Conservation (phyloP, 2,888 invertebrate species). For the Nebria brevicollis region DNA sequence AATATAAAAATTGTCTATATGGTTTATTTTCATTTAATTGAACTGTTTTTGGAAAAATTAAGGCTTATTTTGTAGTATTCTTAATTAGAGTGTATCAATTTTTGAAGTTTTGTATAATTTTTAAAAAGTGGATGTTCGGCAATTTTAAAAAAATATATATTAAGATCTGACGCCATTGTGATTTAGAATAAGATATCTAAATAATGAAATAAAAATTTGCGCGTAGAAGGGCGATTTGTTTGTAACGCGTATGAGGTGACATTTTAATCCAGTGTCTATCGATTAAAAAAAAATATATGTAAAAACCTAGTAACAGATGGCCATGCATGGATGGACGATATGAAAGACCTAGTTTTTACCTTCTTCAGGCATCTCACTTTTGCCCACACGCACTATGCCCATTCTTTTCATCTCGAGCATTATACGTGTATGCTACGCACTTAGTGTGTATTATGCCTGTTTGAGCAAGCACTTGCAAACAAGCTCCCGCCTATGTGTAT, state of each 20-base stretch:
- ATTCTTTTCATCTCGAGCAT: background rate
- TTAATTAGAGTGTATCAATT: no score
- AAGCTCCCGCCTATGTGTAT: background rate
- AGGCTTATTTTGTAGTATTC: no score
- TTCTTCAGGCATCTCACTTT: background rate
- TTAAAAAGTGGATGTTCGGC: no score
- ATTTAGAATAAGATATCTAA: background rate
- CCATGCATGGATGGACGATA: conserved; percentile 6
- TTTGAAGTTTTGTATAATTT: no score
- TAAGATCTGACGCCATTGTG: no score
- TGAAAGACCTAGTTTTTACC: background rate
- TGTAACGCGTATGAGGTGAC: background rate
- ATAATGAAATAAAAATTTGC: background rate
- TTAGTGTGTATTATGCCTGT: background rate
- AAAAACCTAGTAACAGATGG: conserved; percentile 11
- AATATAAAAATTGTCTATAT: no score
- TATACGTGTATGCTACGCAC: conserved; percentile 6
- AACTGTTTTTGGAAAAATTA: no score
- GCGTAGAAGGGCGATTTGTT: background rate
- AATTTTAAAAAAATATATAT: no score
- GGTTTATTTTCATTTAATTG: no score
- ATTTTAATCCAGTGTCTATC: conserved; percentile 11
- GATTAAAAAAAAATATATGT: background rate
- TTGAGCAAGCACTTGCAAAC: background rate
- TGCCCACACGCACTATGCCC: background rate